Evolutionary conservation across 2,113 vertebrate species (phyloP).

Genomic region (Aptenodytes patagonicus): DNA sequence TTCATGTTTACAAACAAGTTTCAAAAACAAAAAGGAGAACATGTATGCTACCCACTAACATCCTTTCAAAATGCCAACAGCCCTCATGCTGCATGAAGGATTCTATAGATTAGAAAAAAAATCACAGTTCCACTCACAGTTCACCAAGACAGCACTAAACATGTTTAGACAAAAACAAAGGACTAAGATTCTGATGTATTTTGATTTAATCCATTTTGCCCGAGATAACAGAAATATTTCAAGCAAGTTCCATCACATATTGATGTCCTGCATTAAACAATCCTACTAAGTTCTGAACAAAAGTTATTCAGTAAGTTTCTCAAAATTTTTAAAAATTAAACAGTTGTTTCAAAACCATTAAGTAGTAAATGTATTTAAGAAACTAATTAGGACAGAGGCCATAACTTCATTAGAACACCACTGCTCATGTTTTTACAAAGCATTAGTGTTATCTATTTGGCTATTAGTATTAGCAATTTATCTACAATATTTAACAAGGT

Average conservation of each 20-base stretch:
- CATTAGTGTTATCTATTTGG: conserved; percentile 99
- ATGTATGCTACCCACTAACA: conserved; percentile 79
- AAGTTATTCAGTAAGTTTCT: conserved; percentile 84
- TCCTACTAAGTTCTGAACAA: conserved; percentile 81
- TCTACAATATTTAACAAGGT: conserved; percentile 99
- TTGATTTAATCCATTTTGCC: conserved; percentile 90
- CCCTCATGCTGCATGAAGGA: conserved; percentile 80
- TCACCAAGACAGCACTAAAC: conserved; percentile 86
- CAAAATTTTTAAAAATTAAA: conserved; percentile 89
- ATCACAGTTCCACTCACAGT: conserved; percentile 84
- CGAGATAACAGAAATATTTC: conserved; percentile 90
- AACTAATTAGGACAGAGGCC: conserved; percentile 90
- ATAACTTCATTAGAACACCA: conserved; percentile 86
- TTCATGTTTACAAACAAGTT: conserved; percentile 85
- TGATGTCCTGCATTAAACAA: conserved; percentile 84
- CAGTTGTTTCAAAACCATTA: conserved; percentile 89
- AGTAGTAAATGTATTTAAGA: conserved; percentile 94
- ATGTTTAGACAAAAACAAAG: conserved; percentile 87
- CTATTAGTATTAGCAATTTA: conserved; percentile 97
- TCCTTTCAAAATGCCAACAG: conserved; percentile 84
- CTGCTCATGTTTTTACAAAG: conserved; percentile 91
- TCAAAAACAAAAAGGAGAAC: conserved; percentile 83
- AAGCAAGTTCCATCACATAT: conserved; percentile 88
- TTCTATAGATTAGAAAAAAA: conserved; percentile 74
- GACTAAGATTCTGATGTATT: conserved; percentile 87